phyloP scores from a whole-genome alignment of 2,797 vertebrate species.

The Anniella stebbinsi region DNA sequence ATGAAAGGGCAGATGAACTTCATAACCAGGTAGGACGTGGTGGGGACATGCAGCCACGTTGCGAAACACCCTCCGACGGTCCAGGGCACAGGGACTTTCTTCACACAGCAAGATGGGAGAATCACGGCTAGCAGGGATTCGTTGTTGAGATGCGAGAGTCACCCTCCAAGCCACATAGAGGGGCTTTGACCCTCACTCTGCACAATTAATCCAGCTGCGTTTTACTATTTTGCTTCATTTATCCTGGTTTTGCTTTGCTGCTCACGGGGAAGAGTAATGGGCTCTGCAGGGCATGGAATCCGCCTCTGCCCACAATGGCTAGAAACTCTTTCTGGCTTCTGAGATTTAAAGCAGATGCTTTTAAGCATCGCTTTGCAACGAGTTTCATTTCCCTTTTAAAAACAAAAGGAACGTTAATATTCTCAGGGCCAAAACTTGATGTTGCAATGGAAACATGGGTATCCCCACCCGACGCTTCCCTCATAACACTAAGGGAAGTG shows the following conservation, averaged over 20 bases:
- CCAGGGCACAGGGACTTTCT: neutral
- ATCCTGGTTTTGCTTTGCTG: neutral
- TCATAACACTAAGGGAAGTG: neutral
- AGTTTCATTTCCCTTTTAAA: neutral
- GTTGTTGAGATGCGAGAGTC: neutral
- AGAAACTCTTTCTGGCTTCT: neutral
- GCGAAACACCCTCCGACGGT: too few relatives aligned
- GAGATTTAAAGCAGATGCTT: too few relatives aligned
- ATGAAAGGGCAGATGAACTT: conserved; percentile 73
- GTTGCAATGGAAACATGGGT: neutral
- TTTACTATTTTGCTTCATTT: too few relatives aligned
- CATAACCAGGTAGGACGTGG: conserved; percentile 64
- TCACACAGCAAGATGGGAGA: neutral
- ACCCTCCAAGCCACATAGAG: neutral
- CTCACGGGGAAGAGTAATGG: neutral
- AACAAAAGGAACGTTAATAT: neutral
- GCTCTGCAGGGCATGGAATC: neutral
- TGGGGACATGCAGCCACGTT: neutral
- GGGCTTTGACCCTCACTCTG: too few relatives aligned
- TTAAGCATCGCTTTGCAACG: too few relatives aligned
- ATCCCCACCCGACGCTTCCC: neutral
- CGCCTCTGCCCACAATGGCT: neutral
- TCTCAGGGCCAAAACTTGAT: neutral
- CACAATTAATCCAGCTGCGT: too few relatives aligned
- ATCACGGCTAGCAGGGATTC: too few relatives aligned